Evolutionary conservation across 2,888 invertebrate genomes (phyloP), one percentile per base, ranked within the genome.

Genomic region (Dyspetes luteomarginatus): DNA sequence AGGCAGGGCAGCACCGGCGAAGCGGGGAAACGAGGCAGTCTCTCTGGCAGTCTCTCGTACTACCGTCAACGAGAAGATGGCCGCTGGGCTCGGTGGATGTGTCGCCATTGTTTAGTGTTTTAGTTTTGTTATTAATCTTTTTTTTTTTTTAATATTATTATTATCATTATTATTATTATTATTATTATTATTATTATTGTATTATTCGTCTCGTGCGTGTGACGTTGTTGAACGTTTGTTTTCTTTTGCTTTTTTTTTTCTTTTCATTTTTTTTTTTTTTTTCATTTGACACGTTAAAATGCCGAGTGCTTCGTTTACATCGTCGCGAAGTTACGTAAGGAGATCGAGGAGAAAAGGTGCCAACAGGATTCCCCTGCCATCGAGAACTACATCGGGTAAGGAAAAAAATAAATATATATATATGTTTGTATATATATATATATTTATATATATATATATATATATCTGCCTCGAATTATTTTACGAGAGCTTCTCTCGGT

Each of bases 291-390:
- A 81, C 78, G 93, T 93, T 93, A 96, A 95, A 94, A 97, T 97
- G 97, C 97, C 97, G 95, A 97, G 97, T 95, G 97, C 97, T 94
- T 97, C 97, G 93, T 97, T 97, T 94, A 97, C 97, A 92, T 97
- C 97, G 93, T 96, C 97, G 93, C 96, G 97, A 94, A 96, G 97
- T 93, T 97, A 97, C 94, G 96, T 97, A 92, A 95, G 97, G 93
- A 95, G 97, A 94, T 97, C 97, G 93, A 95, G 97, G 92, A 96
- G 97, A 94, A 97, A 97, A 96, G 97, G 96, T 92, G 96, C 96
- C 90, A 97, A 97, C 93, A 95, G 97, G 92, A 96, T 96, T 92
- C 96, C 96, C 89, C 93, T 96, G 92, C 96, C 96, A 91, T 96
- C 96, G 90, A 94, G 96, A 93, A 96, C 96, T 92, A 95, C 95